Conservation (phyloP, 2,797 vertebrate genomes). For the Valencia hispanica region DNA sequence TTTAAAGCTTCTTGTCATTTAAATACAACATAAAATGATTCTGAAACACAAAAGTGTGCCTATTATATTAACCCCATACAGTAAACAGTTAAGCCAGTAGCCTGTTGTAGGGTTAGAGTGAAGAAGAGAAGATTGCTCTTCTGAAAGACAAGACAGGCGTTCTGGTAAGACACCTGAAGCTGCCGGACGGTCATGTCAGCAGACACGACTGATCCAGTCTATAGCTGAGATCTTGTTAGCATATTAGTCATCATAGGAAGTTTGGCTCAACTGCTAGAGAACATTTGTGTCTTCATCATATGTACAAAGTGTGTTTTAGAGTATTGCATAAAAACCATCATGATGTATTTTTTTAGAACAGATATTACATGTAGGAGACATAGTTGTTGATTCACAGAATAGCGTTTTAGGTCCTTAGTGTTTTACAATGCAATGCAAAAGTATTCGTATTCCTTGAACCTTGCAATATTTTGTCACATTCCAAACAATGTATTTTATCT, state of each 20-base stretch:
- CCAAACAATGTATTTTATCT: not conserved
- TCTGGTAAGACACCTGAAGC: conserved; percentile 31
- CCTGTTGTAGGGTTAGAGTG: not conserved
- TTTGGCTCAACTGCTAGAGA: conserved; percentile 48
- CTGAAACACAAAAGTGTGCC: not conserved
- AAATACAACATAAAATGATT: not conserved
- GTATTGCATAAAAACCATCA: not conserved
- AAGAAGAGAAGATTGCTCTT: conserved; percentile 1
- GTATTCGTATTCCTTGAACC: too few relatives aligned
- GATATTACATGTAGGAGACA: not conserved
- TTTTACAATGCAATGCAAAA: not conserved
- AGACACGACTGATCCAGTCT: conserved; percentile 21
- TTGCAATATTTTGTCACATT: not conserved
- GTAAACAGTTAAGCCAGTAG: not conserved
- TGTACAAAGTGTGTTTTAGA: not conserved
- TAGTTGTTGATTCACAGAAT: not conserved
- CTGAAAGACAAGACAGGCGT: conserved; percentile 11
- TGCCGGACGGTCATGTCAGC: conserved; percentile 54
- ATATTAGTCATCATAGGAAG: conserved; percentile 42
- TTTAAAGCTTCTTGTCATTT: too few relatives aligned
- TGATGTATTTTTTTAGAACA: not conserved
- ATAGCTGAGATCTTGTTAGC: conserved; percentile 52
- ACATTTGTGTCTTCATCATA: not conserved
- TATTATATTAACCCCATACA: not conserved
- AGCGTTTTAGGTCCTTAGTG: not conserved